Conservation (phyloP, 2,888 invertebrate species). For the Lapara coniferarum region DNA sequence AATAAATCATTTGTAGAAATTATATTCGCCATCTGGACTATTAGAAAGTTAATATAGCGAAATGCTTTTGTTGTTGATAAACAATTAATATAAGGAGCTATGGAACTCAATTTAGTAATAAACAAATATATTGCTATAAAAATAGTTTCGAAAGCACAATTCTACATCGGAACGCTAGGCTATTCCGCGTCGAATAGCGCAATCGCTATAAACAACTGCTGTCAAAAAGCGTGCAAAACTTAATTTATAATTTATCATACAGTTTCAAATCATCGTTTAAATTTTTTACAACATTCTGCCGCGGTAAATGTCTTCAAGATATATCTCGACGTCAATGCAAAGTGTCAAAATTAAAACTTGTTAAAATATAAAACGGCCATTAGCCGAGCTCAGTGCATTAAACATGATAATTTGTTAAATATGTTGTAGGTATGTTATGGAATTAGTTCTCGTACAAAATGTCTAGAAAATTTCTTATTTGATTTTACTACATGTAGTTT, state of each 20-base stretch:
- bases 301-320: constrained; percentile 12
- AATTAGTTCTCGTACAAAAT: neutral
- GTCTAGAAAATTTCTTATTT: neutral
- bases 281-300: neutral
- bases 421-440: constrained; percentile 24
- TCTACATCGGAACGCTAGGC: neutral
- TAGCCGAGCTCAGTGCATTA: constrained; percentile 27
- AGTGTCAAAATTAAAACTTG: constrained; percentile 41
- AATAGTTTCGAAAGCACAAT: neutral
- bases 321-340: constrained; percentile 27
- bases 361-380: constrained; percentile 37
- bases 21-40: neutral
- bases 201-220: neutral
- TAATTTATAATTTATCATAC: constrained; percentile 20
- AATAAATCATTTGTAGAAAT: neutral
- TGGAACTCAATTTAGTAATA: no score
- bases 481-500: neutral
- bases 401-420: constrained; percentile 30
- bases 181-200: neutral
- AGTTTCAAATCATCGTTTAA: constrained; percentile 15
- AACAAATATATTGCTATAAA: no score
- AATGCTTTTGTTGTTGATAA: neutral
- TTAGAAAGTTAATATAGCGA: neutral
- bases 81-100: no score
- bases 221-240: constrained; percentile 9